phyloP scores from a whole-genome alignment of 1,140 invertebrate genomes.

The Bacillus rossius region DNA sequence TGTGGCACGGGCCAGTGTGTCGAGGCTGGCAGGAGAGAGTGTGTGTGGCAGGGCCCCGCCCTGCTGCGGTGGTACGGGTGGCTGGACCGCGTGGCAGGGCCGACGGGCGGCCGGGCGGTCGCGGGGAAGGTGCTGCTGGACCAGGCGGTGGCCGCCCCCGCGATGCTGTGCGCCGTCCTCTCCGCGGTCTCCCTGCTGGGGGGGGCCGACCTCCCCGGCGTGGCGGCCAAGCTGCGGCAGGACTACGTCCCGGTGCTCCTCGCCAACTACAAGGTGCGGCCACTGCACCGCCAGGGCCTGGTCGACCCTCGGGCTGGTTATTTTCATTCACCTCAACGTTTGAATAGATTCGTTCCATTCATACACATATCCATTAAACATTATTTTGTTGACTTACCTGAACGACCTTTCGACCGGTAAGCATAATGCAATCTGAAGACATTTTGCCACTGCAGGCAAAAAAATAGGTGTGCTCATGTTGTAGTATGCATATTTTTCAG shows the following conservation, averaged over 20 bases:
- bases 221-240: constrained; percentile 29
- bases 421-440: too few relatives aligned
- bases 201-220: constrained; percentile 21
- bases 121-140: constrained; percentile 40
- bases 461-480: too few relatives aligned
- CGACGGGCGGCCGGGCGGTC: constrained; percentile 22
- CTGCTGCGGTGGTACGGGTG: constrained; percentile 36
- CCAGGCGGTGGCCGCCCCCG: constrained; percentile 41
- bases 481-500: background rate
- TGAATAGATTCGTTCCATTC: background rate
- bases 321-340: too few relatives aligned
- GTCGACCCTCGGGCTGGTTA: background rate
- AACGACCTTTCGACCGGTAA: too few relatives aligned
- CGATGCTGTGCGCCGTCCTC: constrained; percentile 38
- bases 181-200: constrained; percentile 30
- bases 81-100: constrained; percentile 33
- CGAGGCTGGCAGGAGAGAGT: too few relatives aligned
- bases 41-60: constrained; percentile 32
- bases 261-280: constrained; percentile 35
- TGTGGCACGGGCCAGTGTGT: too few relatives aligned
- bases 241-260: constrained; percentile 34
- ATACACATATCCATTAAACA: background rate
- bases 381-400: too few relatives aligned
- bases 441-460: too few relatives aligned
- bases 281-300: background rate